These are phyloP conservation scores for Fabriciana adippe DNA, from an alignment of 2,888 invertebrate species.

Conservation along the genomic window DNA sequence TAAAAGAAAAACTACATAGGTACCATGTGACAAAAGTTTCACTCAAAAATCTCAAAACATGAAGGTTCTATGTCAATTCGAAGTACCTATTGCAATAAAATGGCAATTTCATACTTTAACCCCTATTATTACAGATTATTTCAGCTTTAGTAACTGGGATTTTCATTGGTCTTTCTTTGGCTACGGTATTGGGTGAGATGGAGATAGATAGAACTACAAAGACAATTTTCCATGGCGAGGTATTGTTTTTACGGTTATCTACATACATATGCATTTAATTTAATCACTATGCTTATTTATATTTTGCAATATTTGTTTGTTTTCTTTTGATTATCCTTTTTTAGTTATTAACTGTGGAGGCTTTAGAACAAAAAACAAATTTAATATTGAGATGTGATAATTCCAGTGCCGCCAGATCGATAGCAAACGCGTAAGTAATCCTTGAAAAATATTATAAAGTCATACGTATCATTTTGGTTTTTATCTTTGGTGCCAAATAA, in stretches of 20 bases:
- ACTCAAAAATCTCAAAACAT: too few species aligned
- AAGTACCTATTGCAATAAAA: too few species aligned
- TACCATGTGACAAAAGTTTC: too few species aligned
- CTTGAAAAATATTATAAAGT: neutral
- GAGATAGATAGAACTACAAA: conserved; percentile 44
- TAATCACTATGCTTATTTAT: too few species aligned
- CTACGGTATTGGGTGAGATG: conserved; percentile 48
- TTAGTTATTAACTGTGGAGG: conserved; percentile 59
- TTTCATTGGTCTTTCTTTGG: conserved; percentile 57
- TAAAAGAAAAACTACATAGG: too few species aligned
- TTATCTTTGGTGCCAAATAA: neutral
- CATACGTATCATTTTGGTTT: neutral
- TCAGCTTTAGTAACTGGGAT: conserved; percentile 57
- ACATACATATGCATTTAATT: too few species aligned
- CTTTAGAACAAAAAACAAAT: conserved; percentile 49
- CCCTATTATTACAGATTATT: conserved; percentile 53
- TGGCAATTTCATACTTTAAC: too few species aligned
- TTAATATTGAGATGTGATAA: conserved; percentile 57
- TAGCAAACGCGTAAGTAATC: conserved; percentile 58
- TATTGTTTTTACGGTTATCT: conserved; percentile 25
- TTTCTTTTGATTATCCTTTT: neutral
- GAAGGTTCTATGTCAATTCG: too few species aligned
- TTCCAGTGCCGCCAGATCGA: conserved; percentile 48
- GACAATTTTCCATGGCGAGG: conserved; percentile 50
- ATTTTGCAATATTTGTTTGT: neutral